Conservation (phyloP, 2,113 vertebrate species). For the Erinaceus europaeus region DNA sequence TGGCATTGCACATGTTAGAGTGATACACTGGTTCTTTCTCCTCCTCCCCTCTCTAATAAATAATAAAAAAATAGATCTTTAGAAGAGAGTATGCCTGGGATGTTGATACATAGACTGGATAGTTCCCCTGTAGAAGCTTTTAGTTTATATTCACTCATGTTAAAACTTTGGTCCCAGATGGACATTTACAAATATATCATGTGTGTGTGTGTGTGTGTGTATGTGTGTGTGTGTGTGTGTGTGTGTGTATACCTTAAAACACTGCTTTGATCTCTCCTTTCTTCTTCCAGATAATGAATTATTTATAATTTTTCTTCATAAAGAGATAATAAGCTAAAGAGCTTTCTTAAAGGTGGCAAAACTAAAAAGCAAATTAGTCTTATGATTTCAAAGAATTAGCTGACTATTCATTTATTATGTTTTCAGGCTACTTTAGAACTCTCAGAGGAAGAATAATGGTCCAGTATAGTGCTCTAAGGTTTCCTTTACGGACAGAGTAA, state of each 20-base stretch:
- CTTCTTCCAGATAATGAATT: constrained; percentile 56
- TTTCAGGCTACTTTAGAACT: constrained; percentile 58
- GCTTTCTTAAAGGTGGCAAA: constrained; percentile 64
- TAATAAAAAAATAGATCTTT: too few species aligned
- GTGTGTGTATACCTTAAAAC: not conserved
- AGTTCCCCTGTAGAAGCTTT: constrained; percentile 31
- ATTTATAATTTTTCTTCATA: constrained; percentile 69
- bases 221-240: not conserved
- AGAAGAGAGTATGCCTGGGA: not conserved
- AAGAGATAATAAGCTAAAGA: constrained; percentile 71
- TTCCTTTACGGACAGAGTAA: constrained; percentile 59
- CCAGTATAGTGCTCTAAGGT: constrained; percentile 1
- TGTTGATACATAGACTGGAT: not conserved
- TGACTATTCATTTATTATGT: constrained; percentile 69
- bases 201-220: not conserved
- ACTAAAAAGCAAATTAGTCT: constrained; percentile 70
- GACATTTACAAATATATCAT: constrained; percentile 24
- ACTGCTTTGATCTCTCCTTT: constrained; percentile 35
- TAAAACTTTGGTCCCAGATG: constrained; percentile 28
- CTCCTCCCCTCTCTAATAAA: too few species aligned
- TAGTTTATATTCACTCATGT: not conserved
- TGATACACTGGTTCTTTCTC: too few species aligned
- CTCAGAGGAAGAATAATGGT: constrained; percentile 62
- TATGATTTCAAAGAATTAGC: constrained; percentile 66
- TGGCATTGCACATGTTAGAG: too few species aligned